Conservation (phyloP, 2,888 invertebrate genomes). For the Thymelicus sylvestris region DNA sequence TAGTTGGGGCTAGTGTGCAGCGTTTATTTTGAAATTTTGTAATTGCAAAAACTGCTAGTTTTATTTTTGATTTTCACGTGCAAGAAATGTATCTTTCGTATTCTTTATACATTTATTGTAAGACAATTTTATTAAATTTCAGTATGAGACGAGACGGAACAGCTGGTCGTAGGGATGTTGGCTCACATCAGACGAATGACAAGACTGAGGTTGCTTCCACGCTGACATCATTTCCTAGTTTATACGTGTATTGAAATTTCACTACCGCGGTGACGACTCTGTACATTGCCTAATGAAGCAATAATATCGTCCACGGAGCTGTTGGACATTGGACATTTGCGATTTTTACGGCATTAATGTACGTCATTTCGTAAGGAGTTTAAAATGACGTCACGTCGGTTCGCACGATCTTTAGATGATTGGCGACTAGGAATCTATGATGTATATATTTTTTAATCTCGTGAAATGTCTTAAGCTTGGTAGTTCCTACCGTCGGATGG, state of each 20-base stretch:
- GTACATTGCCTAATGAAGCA: constrained; percentile 56
- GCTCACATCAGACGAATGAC: constrained; percentile 75
- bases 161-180: constrained; percentile 66
- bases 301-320: constrained; percentile 37
- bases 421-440: constrained; percentile 22
- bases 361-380: not conserved
- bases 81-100: too few relatives aligned
- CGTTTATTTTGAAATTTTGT: too few relatives aligned
- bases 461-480: constrained; percentile 31
- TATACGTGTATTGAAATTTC: constrained; percentile 69
- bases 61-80: too few relatives aligned
- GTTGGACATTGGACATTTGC: constrained; percentile 7
- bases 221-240: constrained; percentile 71
- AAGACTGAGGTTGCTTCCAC: constrained; percentile 82
- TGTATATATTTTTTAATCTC: constrained; percentile 35
- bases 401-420: not conserved
- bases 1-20: too few relatives aligned
- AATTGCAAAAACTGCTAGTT: too few relatives aligned
- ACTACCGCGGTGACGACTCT: constrained; percentile 58
- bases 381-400: constrained; percentile 9
- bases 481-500: constrained; percentile 25
- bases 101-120: not conserved
- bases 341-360: constrained; percentile 6
- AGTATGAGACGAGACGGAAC: constrained; percentile 57
- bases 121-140: constrained; percentile 45